Conservation (phyloP, 2,797 vertebrate genomes). For the Ciconia nigra region DNA sequence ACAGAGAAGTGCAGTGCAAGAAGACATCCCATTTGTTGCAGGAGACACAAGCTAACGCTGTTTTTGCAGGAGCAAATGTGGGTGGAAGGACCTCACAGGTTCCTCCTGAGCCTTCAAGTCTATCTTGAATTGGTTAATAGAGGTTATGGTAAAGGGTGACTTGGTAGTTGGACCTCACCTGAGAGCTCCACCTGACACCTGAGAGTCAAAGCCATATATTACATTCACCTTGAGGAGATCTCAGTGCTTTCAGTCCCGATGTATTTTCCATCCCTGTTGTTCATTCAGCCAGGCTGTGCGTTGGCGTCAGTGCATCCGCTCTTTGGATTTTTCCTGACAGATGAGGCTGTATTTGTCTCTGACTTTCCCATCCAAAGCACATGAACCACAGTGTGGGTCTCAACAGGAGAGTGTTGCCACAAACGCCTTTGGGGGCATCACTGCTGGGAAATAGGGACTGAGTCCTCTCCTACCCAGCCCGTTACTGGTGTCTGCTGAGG, state of each 20-base stretch:
- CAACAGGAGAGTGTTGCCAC: neutral
- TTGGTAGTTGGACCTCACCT: neutral
- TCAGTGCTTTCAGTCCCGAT: neutral
- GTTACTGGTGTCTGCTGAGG: neutral
- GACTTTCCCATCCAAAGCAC: neutral
- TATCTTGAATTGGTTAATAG: neutral
- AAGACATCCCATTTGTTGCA: neutral
- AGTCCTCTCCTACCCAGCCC: neutral
- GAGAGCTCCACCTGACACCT: no score
- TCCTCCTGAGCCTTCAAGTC: neutral
- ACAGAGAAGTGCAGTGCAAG: neutral
- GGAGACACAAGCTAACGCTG: neutral
- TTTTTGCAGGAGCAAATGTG: neutral
- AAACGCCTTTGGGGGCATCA: accelerated
- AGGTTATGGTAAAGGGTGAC: neutral
- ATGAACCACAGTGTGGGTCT: neutral
- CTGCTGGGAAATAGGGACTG: neutral
- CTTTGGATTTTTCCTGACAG: neutral
- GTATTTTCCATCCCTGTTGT: neutral
- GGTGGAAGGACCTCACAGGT: neutral
- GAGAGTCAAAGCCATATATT: neutral
- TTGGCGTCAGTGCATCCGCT: neutral
- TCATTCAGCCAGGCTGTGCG: accelerated
- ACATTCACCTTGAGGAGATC: neutral
- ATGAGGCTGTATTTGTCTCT: neutral